Evolutionary conservation across 1,140 invertebrate species (phyloP), one percentile per base, ranked within the genome.

Genomic region (Coelopa frigida): DNA sequence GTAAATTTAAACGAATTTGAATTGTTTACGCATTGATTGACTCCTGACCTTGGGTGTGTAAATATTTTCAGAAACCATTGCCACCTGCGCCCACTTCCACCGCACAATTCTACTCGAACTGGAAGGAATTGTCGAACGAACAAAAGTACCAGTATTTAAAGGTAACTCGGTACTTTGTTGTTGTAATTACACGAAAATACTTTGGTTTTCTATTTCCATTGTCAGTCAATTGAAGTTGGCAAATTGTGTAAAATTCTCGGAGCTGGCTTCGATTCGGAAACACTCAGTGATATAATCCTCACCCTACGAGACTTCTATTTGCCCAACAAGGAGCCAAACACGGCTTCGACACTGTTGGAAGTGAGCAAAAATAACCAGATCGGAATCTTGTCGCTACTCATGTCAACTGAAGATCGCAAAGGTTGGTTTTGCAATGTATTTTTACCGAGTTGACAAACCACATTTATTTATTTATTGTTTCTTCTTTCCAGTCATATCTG

Each of bases 31-130:
- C 7, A 20, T 3, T 35, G 33, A 35, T 3, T n/a, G n/a, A n/a
- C n/a, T n/a, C n/a, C n/a, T n/a, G n/a, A n/a, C n/a, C n/a, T n/a
- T n/a, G n/a, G n/a, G n/a, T n/a, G n/a, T n/a, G 6, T 7, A 41
- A 21, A 14, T 33, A 40, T 18, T 47, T 54, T 8, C 26, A 65
- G 59, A 51, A 51, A 15, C 24, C 46, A 6, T n/a, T 59, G 15
- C 60, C 60, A 6, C 39, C 51, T 2, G 29, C 56, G 5, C 65
- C 65, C 6, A 48, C 46, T 14, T 53, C 57, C 21, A 58, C 65
- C 15, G 62, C 60, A 3, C 65, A 68, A 48, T 68, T 68, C 27
- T 61, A 68, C 43, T 51, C 59, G 1, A 61, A 59, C 11, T 68
- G 65, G 65, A 68, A 61, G 38, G 65, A 66, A 37, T 32, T 68